Base-by-base conservation (phyloP, 2,888 invertebrate genomes). In the Gymnocheta viridis region DNA sequence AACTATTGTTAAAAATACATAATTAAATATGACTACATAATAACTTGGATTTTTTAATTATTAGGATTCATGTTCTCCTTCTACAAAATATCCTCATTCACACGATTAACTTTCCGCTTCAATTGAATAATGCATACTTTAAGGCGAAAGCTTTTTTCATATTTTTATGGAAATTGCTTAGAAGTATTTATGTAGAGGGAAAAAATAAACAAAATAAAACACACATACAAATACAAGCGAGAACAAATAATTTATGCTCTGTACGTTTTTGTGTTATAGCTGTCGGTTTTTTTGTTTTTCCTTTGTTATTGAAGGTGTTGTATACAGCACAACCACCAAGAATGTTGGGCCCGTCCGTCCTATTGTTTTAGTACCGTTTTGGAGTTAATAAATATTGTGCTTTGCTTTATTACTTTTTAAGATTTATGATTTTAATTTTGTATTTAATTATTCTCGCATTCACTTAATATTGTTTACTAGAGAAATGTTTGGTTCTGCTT, bases 341-440 rank as follows among this genome's bases (percentile, higher is more conserved):
- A 14, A 17, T 29, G 9, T 0, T 19, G 7, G 27, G 17, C n/a
- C 14, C 22, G 29, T 14, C 32, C 47, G 22, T 19, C 12, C 29
- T 24, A 24, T 58, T 58, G 67, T 32, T 32, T 29, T 14, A 14
- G 22, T 17, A 29, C n/a, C 14, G 44, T 29, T 72, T 44, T 19
- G 32, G 6, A 58, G 72, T 47, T 44, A 72, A 72, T 72, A 47
- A 72, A 72, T 58, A 58, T 47, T 47, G 14, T 58, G 29, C 49
- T 66, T 47, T 47, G 14, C 17, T 29, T 41, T 44, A 56, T 56
- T 44, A 56, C 29, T 44, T 58, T 56, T 56, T 24, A 58, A 70
- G 56, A 70, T 70, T 70, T 70, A 58, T 58, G 70, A 35, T 67
- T 67, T 67, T 51, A 49, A 51, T 67, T 51, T 35, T 51, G 7